Conservation (phyloP, 2,113 vertebrate species). For the Sarotherodon lohbergeri region DNA sequence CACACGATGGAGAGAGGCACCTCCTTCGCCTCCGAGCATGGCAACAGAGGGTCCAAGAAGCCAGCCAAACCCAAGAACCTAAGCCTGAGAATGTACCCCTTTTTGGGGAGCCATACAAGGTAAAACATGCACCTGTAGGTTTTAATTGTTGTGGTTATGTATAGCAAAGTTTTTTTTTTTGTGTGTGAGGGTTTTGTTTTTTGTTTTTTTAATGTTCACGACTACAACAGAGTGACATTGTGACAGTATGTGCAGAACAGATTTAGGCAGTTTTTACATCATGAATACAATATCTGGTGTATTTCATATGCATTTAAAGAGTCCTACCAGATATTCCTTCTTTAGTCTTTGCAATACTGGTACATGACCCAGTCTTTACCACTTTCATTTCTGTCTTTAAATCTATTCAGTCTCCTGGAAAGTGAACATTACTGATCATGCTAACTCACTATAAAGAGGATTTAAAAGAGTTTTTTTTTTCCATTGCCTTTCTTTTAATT, state of each 20-base stretch:
- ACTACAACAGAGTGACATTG: neutral
- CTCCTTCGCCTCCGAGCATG: conserved; percentile 85
- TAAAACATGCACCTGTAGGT: conserved; percentile 37
- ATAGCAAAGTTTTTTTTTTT: neutral
- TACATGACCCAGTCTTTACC: neutral
- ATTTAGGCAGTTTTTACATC: neutral
- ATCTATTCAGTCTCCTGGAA: neutral
- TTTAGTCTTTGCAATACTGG: neutral
- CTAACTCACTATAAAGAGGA: neutral
- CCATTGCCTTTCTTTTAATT: neutral
- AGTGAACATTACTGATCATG: neutral
- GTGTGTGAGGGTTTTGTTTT: neutral
- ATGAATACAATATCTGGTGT: neutral
- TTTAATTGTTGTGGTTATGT: neutral
- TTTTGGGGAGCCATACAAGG: conserved; percentile 93
- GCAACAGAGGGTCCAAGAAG: conserved; percentile 86
- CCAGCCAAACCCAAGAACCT: conserved; percentile 75
- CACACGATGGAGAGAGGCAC: conserved; percentile 87
- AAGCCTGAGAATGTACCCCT: conserved; percentile 77
- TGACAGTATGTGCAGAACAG: neutral
- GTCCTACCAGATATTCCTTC: neutral
- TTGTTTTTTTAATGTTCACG: neutral
- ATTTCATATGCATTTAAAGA: neutral
- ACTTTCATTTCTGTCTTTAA: neutral
- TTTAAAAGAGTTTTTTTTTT: neutral